Percentiles rank a stretch among this genome's conserved stretches.
Conservation (phyloP, 2,888 invertebrate genomes). For the Euzophera pinguis region DNA sequence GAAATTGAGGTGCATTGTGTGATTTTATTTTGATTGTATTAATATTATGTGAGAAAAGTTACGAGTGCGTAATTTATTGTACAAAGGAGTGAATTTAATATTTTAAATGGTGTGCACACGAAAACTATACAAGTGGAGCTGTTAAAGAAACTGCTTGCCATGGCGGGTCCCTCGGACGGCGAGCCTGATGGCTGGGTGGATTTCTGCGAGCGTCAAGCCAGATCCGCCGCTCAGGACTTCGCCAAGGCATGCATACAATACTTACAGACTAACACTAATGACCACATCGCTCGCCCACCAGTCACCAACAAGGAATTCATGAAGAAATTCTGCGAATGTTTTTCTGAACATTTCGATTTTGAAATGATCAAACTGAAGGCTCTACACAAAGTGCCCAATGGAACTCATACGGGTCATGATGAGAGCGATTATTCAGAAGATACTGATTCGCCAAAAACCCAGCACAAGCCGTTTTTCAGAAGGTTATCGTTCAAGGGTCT, state of each 20-base stretch:
- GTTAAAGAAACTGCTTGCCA: slow-evolving; percentile 71
- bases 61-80: slow-evolving; percentile 30
- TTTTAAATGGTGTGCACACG: slow-evolving; percentile 40
- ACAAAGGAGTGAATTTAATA: slow-evolving; percentile 27
- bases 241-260: slow-evolving; percentile 91
- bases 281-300: slow-evolving; percentile 80
- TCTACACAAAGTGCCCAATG: slow-evolving; percentile 68
- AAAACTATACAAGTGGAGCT: slow-evolving; percentile 71
- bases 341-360: slow-evolving; percentile 90
- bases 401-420: slow-evolving; percentile 71
- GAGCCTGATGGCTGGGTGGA: slow-evolving; percentile 87
- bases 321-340: slow-evolving; percentile 90
- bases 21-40: slow-evolving; percentile 63
- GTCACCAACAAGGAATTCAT: slow-evolving; percentile 89
- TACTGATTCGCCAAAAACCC: slow-evolving; percentile 88
- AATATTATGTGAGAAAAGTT: slow-evolving; percentile 47
- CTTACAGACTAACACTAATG: slow-evolving; percentile 84
- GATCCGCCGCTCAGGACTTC: slow-evolving; percentile 91
- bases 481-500: slow-evolving; percentile 94
- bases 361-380: slow-evolving; percentile 82
- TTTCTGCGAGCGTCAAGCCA: slow-evolving; percentile 93
- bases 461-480: slow-evolving; percentile 91
- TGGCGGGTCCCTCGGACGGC: slow-evolving; percentile 80
- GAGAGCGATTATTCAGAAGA: slow-evolving; percentile 88
- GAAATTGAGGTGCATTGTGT: slow-evolving; percentile 65